Base-by-base conservation (phyloP, 2,113 vertebrate genomes). In the Egretta garzetta region DNA sequence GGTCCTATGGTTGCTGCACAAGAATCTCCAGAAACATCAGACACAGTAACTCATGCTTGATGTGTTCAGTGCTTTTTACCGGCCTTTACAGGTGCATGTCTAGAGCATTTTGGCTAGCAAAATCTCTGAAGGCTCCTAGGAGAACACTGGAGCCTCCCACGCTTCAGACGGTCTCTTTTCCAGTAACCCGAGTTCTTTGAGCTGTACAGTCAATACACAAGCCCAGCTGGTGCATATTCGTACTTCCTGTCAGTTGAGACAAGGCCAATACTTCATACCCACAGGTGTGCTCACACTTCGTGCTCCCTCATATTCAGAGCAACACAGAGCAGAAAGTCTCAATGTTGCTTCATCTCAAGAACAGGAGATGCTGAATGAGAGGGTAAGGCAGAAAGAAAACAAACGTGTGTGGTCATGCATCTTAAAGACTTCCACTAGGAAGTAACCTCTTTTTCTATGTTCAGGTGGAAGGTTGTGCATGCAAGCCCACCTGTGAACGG, bases 1-100 rank as follows among this genome's bases (percentile, higher is more conserved):
- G 58, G 72, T 90, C 20, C 56, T 67, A 16, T 23, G 56, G 80
- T 33, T 75, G 74, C 52, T 86, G 43, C 17, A 56, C 68, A 95
- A 80, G 72, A 95, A 96, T 64, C 22, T 56, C 24, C 32, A 91
- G 52, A 80, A 88, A 96, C 96, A 79, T 33, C 33, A 56, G 79
- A 60, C 39, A 49, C 9, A 33, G 43, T 50, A 71, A 74, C 6
- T 74, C 64, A 52, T 16, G 26, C 33, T 71, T 59, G 33, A 91
- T 47, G 32, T 9, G 12, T 62, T 80, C 10, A n/a, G 21, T 27
- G n/a, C 27, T 75, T 95, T 86, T 75, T 59, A 56, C 6, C 14
- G 30, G 15, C 17, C 22, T 93, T 86, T 23, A 75, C 20, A 63
- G 1, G 9, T 6, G 8, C 14, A 16, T 1, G 3, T 15, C 45